A percentile compares a stretch with the other conserved stretches of the same genome.
These are phyloP conservation scores for Riparia riparia DNA, from an alignment of 2,113 vertebrate species.

Conservation along the genomic window DNA sequence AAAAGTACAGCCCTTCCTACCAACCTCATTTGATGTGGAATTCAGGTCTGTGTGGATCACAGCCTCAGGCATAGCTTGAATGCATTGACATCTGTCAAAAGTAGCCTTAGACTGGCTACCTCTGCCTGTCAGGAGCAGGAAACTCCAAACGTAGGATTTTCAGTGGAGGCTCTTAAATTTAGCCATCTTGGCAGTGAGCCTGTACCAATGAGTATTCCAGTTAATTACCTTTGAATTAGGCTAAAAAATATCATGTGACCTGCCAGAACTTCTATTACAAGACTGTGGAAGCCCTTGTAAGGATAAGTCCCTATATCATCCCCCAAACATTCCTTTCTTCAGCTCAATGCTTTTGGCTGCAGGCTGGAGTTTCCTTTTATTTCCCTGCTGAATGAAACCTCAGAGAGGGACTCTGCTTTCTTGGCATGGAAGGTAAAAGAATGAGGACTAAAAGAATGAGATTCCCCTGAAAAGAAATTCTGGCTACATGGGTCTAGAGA, in stretches of 20 bases:
- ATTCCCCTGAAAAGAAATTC: not conserved
- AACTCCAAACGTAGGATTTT: not conserved
- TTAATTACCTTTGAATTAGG: not conserved
- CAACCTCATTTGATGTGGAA: not conserved
- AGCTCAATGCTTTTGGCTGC: not conserved
- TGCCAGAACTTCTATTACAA: not conserved
- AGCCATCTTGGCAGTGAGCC: not conserved
- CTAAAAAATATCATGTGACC: not conserved
- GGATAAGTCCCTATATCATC: not conserved
- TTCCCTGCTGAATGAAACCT: not conserved
- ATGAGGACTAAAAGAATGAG: not conserved
- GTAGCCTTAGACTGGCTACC: not conserved
- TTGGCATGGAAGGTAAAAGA: not conserved
- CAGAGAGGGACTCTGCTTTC: not conserved
- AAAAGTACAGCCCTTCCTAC: not conserved
- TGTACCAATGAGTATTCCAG: not conserved
- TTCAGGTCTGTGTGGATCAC: not conserved
- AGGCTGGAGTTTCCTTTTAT: not conserved
- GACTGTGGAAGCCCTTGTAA: not conserved
- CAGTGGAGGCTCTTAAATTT: not conserved
- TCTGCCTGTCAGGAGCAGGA: not conserved
- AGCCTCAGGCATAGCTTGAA: not conserved
- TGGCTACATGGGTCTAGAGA: not conserved
- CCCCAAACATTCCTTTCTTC: not conserved
- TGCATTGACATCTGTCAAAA: not conserved